Conservation (phyloP, 1,140 invertebrate species). For the Drosophila kurseongensis region DNA sequence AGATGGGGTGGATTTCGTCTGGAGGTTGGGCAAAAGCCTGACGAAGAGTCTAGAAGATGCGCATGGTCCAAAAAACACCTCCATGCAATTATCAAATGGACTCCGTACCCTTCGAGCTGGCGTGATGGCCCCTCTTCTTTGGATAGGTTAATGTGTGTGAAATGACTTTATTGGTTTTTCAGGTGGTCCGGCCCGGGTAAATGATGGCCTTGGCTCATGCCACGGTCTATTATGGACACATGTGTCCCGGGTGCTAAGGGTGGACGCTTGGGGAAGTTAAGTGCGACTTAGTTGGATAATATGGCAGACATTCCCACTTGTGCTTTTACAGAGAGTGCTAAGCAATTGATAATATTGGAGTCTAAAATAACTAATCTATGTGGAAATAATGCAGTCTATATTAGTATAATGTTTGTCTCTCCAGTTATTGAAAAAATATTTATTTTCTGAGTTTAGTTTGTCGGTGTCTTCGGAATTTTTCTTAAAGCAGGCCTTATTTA, state of each 20-base stretch:
- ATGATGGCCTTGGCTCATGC: constrained; percentile 41
- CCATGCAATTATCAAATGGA: constrained; percentile 77
- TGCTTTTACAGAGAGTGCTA: constrained; percentile 7
- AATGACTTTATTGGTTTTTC: constrained; percentile 76
- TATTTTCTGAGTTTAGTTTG: neutral
- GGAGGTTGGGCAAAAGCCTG: constrained; percentile 17
- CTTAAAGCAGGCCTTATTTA: no score
- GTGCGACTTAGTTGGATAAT: constrained; percentile 54
- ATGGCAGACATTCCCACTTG: constrained; percentile 19
- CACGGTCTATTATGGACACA: constrained; percentile 54
- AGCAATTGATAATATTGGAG: constrained; percentile 37
- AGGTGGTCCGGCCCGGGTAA: constrained; percentile 42
- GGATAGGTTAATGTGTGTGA: constrained; percentile 65
- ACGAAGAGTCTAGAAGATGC: constrained; percentile 58
- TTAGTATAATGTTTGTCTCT: neutral
- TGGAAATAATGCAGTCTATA: constrained; percentile 1
- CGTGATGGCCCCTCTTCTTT: constrained; percentile 22
- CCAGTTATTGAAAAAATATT: neutral
- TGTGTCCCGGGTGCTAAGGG: constrained; percentile 32
- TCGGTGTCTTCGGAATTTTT: neutral
- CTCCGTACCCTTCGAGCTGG: constrained; percentile 27
- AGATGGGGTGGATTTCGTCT: constrained; percentile 6
- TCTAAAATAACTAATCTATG: constrained; percentile 1
- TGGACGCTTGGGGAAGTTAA: constrained; percentile 34
- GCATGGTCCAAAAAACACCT: constrained; percentile 51